Conservation (phyloP, 1,140 invertebrate genomes). For the Rhagoletis pomonella region DNA sequence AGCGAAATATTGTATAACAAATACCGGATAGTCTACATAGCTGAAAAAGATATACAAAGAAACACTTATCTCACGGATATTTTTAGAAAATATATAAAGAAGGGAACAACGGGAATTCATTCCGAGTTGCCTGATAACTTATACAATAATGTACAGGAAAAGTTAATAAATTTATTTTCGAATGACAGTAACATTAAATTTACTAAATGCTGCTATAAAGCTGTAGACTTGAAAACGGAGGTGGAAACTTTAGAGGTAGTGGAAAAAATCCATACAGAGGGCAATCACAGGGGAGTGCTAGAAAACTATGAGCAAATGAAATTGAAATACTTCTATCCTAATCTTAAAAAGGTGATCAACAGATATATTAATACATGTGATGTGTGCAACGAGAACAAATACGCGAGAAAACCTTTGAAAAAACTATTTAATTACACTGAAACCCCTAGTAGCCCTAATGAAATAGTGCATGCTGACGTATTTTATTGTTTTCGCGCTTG, state of each 20-base stretch:
- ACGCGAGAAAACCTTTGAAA: neutral
- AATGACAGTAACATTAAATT: too few relatives aligned
- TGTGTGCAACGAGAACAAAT: neutral
- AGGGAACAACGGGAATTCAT: slow-evolving; percentile 18
- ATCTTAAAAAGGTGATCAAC: slow-evolving; percentile 25
- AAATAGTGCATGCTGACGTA: neutral
- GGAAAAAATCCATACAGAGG: too few relatives aligned
- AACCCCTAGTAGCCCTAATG: slow-evolving; percentile 18
- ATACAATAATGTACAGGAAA: slow-evolving; percentile 22
- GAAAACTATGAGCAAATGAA: slow-evolving; percentile 23
- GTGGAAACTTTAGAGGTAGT: neutral
- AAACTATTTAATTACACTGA: slow-evolving; percentile 39
- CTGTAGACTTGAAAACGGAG: neutral
- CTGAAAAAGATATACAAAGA: neutral
- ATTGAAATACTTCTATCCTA: neutral
- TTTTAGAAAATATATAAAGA: slow-evolving; percentile 31
- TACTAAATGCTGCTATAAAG: neutral
- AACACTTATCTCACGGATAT: neutral
- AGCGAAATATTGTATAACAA: neutral
- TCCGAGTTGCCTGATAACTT: neutral
- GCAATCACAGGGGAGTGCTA: neutral
- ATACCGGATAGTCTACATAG: neutral
- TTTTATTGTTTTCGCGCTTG: neutral
- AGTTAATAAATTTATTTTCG: slow-evolving; percentile 3
- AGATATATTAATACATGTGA: slow-evolving; percentile 36